Percentiles rank a stretch among this genome's conserved stretches.
Conservation (phyloP, 2,797 vertebrate species). For the Naso thynnoides region DNA sequence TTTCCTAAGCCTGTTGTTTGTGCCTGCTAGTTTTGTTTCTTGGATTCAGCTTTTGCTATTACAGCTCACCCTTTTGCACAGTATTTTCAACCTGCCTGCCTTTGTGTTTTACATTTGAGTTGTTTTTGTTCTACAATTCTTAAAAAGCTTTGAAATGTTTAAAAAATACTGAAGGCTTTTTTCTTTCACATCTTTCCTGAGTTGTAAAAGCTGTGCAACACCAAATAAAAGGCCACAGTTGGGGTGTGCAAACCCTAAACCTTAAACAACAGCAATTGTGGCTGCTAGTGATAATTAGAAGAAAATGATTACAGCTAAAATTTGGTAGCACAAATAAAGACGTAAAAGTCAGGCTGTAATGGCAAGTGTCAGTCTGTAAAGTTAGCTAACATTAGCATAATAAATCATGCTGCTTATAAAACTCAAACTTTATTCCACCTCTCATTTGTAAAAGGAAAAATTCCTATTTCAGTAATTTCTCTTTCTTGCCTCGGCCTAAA, state of each 20-base stretch:
- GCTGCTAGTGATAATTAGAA: background rate
- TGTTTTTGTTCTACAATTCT: background rate
- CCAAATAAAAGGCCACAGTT: background rate
- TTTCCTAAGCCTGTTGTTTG: too few species aligned
- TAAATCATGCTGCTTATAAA: too few species aligned
- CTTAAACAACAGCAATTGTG: background rate
- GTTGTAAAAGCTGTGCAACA: background rate
- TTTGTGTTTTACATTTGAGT: too few species aligned
- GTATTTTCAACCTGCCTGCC: too few species aligned
- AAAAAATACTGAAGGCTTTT: background rate
- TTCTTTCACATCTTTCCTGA: background rate
- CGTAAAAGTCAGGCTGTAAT: background rate
- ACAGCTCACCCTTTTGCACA: too few species aligned
- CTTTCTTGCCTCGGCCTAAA: background rate
- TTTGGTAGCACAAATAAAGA: background rate
- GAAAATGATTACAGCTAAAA: background rate
- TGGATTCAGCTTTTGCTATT: too few species aligned
- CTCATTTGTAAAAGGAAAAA: too few species aligned
- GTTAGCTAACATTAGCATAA: background rate
- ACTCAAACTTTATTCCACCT: background rate
- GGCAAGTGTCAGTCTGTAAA: too few species aligned
- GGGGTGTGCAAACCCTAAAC: too few species aligned
- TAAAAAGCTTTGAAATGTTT: background rate
- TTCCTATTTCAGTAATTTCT: background rate
- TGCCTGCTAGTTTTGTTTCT: too few species aligned